Conservation (phyloP, 2,888 invertebrate species). For the Tipula unca region DNA sequence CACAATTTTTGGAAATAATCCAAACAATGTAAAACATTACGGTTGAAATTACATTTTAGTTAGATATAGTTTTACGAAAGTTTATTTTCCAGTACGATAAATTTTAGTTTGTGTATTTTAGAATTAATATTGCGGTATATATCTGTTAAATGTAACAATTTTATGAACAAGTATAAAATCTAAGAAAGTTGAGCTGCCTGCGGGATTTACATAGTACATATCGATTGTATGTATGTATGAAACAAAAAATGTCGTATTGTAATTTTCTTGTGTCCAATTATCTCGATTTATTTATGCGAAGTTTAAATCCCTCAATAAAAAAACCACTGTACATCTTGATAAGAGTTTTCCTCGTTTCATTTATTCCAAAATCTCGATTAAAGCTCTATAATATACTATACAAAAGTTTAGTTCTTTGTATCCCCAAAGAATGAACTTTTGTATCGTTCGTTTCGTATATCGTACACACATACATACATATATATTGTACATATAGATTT, state of each 20-base stretch:
- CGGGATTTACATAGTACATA: not conserved
- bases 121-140: not conserved
- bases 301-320: no score
- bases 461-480: not conserved
- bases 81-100: not conserved
- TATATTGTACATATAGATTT: not conserved
- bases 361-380: not conserved
- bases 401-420: not conserved
- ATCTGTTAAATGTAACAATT: not conserved
- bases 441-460: not conserved
- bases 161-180: not conserved
- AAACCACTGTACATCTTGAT: not conserved
- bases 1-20: not conserved
- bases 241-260: not conserved
- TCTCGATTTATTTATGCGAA: not conserved
- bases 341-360: not conserved
- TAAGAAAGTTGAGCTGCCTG: not conserved
- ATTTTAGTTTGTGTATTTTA: not conserved
- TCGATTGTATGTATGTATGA: not conserved
- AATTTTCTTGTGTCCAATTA: not conserved
- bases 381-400: not conserved
- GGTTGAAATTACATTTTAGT: not conserved
- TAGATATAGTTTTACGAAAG: not conserved
- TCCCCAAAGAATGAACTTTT: not conserved
- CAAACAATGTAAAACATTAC: not conserved